Base-by-base conservation (phyloP, 1,140 invertebrate genomes). In the Zophobas morio region DNA sequence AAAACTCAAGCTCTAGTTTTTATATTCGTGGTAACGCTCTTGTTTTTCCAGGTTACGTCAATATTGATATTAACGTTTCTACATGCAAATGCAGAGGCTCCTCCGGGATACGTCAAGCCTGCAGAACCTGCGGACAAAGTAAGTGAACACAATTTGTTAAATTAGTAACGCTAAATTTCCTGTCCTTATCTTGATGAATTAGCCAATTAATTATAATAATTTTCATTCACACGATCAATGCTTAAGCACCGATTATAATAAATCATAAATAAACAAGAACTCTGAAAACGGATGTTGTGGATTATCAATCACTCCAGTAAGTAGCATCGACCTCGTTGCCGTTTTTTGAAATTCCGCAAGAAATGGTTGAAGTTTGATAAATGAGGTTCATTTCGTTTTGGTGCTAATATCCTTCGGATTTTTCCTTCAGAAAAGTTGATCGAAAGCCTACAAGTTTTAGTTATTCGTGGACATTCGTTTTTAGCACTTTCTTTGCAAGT, bases 41-140 rank as follows among this genome's bases (percentile, higher is more conserved):
- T 63, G 4, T 63, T 78, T 33, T 80, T 84, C 33, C 74, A 81
- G 81, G 49, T 79, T 32, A 56, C 77, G 35, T 39, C 82, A 54
- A 6, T 81, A 8, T 75, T 80, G 35, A 35, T 82, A 70, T 39
- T 82, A 54, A 76, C 70, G 37, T 78, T 78, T 4, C 1, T 79
- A 42, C 53, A 53, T 53, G 51, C 49, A 34, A 46, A 80, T 6
- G 85, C 84, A 33, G 84, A 81, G 74, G 82, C 85, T 66, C 84
- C 86, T 75, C 83, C 86, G 73, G 85, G 85, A 77, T 85, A 86
- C 60, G 79, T 86, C 20, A 85, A 86, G 71, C 79, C 83, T 63
- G 80, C 81, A 20, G 84, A 84, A 57, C 82, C 84, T 76, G 57
- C 76, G 42, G 86, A 87, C 70, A 83, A 87, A 84, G 87, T 87